Conservation (phyloP, 2,113 vertebrate genomes). For the Ctenodactylus gundi region DNA sequence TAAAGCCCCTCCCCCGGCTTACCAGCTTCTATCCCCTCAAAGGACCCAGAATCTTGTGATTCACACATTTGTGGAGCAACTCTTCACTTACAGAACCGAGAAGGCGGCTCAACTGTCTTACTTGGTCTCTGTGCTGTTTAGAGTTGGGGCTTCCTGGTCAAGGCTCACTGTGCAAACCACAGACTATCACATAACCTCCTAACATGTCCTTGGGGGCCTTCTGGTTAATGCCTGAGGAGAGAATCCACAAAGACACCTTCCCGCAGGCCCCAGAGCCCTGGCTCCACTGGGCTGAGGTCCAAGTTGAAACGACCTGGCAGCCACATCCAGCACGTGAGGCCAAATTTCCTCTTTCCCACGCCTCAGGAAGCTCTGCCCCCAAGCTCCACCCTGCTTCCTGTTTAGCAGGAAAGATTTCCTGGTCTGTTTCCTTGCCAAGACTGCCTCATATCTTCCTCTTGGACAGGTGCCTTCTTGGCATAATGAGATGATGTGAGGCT, state of each 20-base stretch:
- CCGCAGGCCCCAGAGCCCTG: neutral
- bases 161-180: slow-evolving; percentile 35
- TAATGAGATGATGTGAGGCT: neutral
- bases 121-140: neutral
- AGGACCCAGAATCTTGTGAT: neutral
- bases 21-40: neutral
- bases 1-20: neutral
- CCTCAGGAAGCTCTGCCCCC: slow-evolving; percentile 40
- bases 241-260: neutral
- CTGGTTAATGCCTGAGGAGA: neutral
- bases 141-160: neutral
- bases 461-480: neutral
- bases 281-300: neutral
- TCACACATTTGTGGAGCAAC: too few species aligned
- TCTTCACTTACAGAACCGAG: too few species aligned
- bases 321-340: neutral
- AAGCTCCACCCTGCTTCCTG: slow-evolving; percentile 46
- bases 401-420: neutral
- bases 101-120: neutral
- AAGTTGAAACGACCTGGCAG: neutral
- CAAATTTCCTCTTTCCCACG: slow-evolving; percentile 15
- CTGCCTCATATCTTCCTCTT: neutral
- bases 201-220: neutral
- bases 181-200: slow-evolving; percentile 4
- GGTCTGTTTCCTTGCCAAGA: slow-evolving; percentile 25